These are phyloP conservation scores for Cervus canadensis DNA, from an alignment of 2,113 vertebrate species.

Conservation along the genomic window DNA sequence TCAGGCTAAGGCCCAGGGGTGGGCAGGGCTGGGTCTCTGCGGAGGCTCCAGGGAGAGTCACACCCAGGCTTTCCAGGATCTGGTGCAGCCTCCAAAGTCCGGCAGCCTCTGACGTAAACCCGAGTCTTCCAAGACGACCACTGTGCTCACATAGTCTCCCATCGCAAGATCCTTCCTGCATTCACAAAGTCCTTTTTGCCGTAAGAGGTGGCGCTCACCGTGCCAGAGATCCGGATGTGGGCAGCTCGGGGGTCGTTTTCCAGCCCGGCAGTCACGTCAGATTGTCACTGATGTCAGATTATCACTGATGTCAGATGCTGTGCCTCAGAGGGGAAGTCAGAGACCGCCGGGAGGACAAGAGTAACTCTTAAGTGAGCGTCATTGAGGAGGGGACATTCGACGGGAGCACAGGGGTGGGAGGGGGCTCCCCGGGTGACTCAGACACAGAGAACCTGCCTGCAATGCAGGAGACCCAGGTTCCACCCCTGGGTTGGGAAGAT, in stretches of 20 bases:
- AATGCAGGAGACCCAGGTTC: neutral
- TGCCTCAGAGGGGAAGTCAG: neutral
- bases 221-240: neutral
- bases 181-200: neutral
- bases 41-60: neutral
- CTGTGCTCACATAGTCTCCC: accelerated
- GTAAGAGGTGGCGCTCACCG: accelerated
- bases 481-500: neutral
- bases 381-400: neutral
- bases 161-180: too few relatives aligned
- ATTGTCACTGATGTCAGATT: neutral
- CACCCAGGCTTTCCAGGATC: neutral
- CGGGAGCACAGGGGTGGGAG: neutral
- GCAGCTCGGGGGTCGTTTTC: neutral
- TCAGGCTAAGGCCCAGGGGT: neutral
- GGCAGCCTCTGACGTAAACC: neutral
- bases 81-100: accelerated
- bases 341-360: neutral
- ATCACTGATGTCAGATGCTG: neutral
- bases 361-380: accelerated
- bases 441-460: neutral
- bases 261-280: neutral
- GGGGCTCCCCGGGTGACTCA: neutral
- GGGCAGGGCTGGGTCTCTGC: neutral
- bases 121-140: too few relatives aligned